These are phyloP conservation scores for Chloroclystis v-ata DNA, from an alignment of 2,888 invertebrate genomes.

Conservation along the genomic window DNA sequence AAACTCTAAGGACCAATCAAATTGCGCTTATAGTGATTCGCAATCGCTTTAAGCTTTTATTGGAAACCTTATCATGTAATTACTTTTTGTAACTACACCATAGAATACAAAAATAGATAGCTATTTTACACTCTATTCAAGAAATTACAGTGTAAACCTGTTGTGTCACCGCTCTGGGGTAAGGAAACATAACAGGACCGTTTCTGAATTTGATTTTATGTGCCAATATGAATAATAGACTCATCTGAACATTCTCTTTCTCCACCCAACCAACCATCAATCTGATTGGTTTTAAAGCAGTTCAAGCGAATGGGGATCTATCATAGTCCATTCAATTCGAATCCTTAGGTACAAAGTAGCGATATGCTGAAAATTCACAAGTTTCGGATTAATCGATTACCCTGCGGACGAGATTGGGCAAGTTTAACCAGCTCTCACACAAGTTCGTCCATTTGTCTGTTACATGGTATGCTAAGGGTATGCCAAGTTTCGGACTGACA, in stretches of 20 bases:
- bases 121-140: too few species aligned
- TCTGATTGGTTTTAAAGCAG: slow-evolving; percentile 42
- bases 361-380: slow-evolving; percentile 45
- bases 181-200: too few species aligned
- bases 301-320: slow-evolving; percentile 33
- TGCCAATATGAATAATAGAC: slow-evolving; percentile 11
- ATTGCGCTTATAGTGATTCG: too few species aligned
- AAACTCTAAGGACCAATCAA: too few species aligned
- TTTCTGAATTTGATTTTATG: slow-evolving; percentile 11
- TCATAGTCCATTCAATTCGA: slow-evolving; percentile 39
- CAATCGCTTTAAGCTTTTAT: too few species aligned
- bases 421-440: slow-evolving; percentile 48
- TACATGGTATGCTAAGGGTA: slow-evolving; percentile 36
- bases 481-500: slow-evolving; percentile 34
- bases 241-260: slow-evolving; percentile 24
- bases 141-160: too few species aligned
- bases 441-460: slow-evolving; percentile 59
- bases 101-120: too few species aligned
- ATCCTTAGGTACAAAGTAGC: slow-evolving; percentile 25
- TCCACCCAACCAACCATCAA: slow-evolving; percentile 33
- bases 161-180: too few species aligned
- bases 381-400: slow-evolving; percentile 64
- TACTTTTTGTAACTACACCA: too few species aligned
- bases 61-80: too few species aligned
- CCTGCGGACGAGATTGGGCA: slow-evolving; percentile 54